These are phyloP conservation scores for Vireo griseus DNA, from an alignment of 2,797 vertebrate genomes.

Conservation along the genomic window DNA sequence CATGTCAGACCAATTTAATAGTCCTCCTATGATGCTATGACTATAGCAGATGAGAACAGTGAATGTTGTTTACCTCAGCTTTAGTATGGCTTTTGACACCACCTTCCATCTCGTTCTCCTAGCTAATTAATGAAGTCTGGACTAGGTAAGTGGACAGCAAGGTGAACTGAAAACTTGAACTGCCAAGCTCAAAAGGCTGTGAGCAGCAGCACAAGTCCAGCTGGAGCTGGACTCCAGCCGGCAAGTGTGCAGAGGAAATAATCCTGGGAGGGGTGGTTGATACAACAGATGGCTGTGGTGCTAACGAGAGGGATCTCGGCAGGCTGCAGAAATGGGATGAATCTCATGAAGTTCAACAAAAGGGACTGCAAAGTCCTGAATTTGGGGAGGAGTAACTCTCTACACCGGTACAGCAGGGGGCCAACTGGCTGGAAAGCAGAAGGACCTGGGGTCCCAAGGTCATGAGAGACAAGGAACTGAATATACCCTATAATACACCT, in stretches of 20 bases:
- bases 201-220: background rate
- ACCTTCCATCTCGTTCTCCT: background rate
- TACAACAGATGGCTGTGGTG: background rate
- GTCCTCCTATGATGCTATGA: background rate
- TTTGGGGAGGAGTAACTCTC: background rate
- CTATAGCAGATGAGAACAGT: background rate
- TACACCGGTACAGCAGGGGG: background rate
- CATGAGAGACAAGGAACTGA: background rate
- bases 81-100: background rate
- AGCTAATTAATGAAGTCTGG: background rate
- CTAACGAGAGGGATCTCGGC: background rate
- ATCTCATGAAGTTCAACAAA: background rate
- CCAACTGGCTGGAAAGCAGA: background rate
- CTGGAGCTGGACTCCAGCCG: background rate
- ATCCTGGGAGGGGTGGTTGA: background rate
- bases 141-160: background rate
- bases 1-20: background rate
- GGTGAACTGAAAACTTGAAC: background rate
- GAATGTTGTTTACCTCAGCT: background rate
- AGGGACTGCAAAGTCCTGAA: background rate
- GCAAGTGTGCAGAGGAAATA: background rate
- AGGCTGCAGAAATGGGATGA: background rate
- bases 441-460: background rate
- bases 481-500: background rate
- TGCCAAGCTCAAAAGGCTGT: background rate